phyloP scores from a whole-genome alignment of 2,888 invertebrate species.

The Lymantria monacha region DNA sequence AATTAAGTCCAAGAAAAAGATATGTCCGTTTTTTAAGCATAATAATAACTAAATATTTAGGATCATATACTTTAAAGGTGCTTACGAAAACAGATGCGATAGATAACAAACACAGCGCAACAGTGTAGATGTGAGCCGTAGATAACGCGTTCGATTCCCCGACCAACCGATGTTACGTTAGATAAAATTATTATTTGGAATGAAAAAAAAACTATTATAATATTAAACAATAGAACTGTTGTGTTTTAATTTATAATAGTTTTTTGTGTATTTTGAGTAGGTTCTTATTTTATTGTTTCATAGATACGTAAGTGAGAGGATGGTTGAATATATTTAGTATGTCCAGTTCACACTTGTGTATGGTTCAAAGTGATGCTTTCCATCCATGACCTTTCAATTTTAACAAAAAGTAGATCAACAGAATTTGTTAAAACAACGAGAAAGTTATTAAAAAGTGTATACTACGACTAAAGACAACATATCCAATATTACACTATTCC shows the following conservation, averaged over 20 bases:
- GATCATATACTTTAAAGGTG: slow-evolving; percentile 28
- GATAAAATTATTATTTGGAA: slow-evolving; percentile 64
- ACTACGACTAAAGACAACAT: too few species aligned
- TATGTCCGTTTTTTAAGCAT: background rate
- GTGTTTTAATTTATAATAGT: background rate
- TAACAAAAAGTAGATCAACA: too few species aligned
- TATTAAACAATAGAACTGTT: slow-evolving; percentile 50
- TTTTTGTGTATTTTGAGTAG: slow-evolving; percentile 3
- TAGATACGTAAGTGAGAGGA: background rate
- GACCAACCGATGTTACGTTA: slow-evolving; percentile 53
- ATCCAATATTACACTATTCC: too few species aligned
- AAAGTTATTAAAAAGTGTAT: too few species aligned
- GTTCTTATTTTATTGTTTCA: background rate
- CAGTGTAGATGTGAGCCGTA: slow-evolving; percentile 52
- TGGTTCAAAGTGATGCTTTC: too few species aligned
- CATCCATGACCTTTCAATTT: too few species aligned
- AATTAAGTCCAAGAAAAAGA: too few species aligned
- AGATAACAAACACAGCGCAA: slow-evolving; percentile 43
- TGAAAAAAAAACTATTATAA: slow-evolving; percentile 44
- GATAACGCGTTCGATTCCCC: slow-evolving; percentile 74
- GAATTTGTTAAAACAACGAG: too few species aligned
- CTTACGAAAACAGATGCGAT: slow-evolving; percentile 46
- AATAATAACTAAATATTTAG: slow-evolving; percentile 29
- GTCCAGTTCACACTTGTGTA: too few species aligned
- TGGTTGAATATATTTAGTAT: background rate